These are phyloP conservation scores for Carduelis carduelis DNA, from an alignment of 2,797 vertebrate genomes.

Conservation along the genomic window DNA sequence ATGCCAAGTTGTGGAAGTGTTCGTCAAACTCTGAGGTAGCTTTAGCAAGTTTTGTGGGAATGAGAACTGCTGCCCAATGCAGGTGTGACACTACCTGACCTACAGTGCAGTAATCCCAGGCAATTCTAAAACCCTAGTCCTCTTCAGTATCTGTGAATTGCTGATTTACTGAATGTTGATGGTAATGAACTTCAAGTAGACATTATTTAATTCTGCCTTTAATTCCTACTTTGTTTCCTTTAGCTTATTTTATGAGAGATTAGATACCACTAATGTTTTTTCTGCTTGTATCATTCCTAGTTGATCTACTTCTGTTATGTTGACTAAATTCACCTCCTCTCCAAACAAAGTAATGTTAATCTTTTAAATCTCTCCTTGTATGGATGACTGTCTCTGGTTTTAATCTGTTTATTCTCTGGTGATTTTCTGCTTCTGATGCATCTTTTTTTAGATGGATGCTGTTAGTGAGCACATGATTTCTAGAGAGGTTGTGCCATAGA, in stretches of 20 bases:
- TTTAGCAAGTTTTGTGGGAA: neutral
- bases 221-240: neutral
- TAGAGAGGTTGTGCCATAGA: neutral
- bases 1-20: neutral
- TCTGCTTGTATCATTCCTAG: neutral
- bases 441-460: conserved; percentile 34
- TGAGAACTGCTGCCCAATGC: neutral
- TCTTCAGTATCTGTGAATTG: accelerated
- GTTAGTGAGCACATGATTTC: neutral
- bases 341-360: conserved; percentile 25
- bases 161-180: neutral
- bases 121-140: neutral
- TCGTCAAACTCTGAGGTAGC: neutral
- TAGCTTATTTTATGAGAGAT: neutral
- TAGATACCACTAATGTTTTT: neutral
- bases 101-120: neutral
- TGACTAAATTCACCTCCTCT: neutral
- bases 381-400: neutral
- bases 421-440: conserved; percentile 2
- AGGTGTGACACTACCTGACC: neutral
- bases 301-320: neutral
- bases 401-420: conserved; percentile 44
- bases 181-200: neutral
- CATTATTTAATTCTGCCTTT: neutral
- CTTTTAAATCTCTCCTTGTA: conserved; percentile 48